These are phyloP conservation scores for Eurystomus gularis DNA, from an alignment of 2,113 vertebrate genomes.

Conservation along the genomic window DNA sequence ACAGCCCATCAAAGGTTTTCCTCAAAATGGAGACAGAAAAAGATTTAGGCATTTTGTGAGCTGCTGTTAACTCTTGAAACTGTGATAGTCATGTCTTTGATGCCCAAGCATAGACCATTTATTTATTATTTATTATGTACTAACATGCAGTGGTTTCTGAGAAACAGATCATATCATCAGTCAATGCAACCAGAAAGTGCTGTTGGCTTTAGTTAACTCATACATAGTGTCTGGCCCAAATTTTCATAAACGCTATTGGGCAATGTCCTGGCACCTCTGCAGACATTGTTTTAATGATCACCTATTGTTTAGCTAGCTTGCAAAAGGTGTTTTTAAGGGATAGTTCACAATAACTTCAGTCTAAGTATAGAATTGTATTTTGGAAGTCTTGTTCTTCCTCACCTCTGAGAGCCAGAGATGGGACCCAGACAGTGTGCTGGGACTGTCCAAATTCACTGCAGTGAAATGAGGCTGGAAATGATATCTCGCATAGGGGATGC, in stretches of 20 bases:
- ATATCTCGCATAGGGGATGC: not conserved
- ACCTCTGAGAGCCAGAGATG: not conserved
- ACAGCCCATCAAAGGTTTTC: not conserved
- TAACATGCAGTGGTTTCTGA: not conserved
- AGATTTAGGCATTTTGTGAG: not conserved
- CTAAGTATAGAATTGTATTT: not conserved
- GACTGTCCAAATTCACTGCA: not conserved
- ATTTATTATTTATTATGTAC: not conserved
- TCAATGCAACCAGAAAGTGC: not conserved
- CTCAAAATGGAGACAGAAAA: not conserved
- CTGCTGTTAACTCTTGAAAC: not conserved
- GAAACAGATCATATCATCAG: not conserved
- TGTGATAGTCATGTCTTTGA: not conserved
- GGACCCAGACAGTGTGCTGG: not conserved
- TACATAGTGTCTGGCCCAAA: not conserved
- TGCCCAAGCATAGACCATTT: not conserved
- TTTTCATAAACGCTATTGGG: not conserved
- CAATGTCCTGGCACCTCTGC: not conserved
- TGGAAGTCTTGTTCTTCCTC: not conserved
- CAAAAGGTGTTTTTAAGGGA: not conserved
- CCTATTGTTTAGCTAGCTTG: not conserved
- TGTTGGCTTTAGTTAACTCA: not conserved
- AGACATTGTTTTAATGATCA: not conserved
- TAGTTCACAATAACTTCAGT: not conserved
- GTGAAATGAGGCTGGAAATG: not conserved